These are phyloP conservation scores for Spheniscus mendiculus DNA, from an alignment of 2,113 vertebrate species.

Conservation along the genomic window DNA sequence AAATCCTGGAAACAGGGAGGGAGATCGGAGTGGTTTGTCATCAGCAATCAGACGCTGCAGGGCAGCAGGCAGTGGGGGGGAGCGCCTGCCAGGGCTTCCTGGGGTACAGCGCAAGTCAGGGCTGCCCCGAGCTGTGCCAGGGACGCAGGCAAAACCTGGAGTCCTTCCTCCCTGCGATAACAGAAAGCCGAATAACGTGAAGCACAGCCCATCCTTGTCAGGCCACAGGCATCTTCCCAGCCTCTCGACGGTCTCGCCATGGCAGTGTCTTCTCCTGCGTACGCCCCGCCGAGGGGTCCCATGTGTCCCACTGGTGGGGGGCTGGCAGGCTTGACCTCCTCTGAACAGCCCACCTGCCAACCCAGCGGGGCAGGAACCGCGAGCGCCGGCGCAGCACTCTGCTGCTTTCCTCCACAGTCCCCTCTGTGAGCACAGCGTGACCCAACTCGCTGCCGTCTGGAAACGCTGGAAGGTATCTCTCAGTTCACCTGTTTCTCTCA, in stretches of 20 bases:
- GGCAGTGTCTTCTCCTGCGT: background rate
- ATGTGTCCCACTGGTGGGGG: background rate
- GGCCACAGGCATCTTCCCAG: background rate
- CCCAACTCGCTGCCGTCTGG: background rate
- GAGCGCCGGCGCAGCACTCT: background rate
- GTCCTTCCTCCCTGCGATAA: background rate
- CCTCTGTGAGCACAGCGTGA: no score
- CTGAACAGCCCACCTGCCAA: background rate
- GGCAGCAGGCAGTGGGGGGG: background rate
- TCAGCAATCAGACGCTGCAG: background rate
- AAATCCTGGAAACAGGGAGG: background rate
- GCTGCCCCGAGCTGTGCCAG: background rate
- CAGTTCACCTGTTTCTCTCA: background rate
- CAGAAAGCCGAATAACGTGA: background rate
- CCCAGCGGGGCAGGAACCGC: background rate
- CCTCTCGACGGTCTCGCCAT: background rate
- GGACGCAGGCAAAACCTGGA: background rate
- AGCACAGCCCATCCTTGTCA: background rate
- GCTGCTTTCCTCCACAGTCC: background rate
- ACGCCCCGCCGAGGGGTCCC: fast-evolving
- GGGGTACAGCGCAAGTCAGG: background rate
- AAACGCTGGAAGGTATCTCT: background rate
- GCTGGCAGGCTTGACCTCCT: no score
- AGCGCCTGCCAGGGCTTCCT: background rate
- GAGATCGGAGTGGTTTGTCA: background rate